phyloP scores from a whole-genome alignment of 2,113 vertebrate genomes.

The Coregonus clupeaformis region DNA sequence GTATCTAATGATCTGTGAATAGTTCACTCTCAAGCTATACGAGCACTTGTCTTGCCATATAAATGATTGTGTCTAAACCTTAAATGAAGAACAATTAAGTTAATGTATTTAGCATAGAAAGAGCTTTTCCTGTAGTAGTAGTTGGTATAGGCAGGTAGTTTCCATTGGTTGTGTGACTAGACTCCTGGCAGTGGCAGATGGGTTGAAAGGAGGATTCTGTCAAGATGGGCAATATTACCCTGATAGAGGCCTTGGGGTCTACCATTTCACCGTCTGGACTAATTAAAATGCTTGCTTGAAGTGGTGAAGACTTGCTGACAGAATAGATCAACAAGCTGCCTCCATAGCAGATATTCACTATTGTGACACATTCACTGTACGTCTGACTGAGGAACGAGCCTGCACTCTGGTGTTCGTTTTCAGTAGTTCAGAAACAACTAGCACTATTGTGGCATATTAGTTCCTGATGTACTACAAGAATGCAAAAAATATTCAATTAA shows the following conservation, averaged over 20 bases:
- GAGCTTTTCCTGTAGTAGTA: too few species aligned
- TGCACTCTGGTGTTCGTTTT: constrained; percentile 56
- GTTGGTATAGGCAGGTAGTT: background rate
- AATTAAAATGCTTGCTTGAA: constrained; percentile 62
- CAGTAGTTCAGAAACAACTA: background rate
- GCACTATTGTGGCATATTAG: background rate
- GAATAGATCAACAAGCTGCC: constrained; percentile 48
- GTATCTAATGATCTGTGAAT: too few species aligned
- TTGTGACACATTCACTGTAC: background rate
- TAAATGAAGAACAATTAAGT: too few species aligned
- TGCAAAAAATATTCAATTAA: background rate
- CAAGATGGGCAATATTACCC: constrained; percentile 67
- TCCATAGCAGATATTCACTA: too few species aligned
- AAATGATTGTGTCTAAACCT: too few species aligned
- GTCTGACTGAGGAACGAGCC: constrained; percentile 20
- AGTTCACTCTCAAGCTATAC: too few species aligned
- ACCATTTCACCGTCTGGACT: constrained; percentile 42
- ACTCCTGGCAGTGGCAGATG: constrained; percentile 45
- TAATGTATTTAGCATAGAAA: too few species aligned
- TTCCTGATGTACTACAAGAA: background rate
- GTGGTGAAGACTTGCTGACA: constrained; percentile 64
- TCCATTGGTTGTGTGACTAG: constrained; percentile 3
- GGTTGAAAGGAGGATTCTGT: constrained; percentile 68
- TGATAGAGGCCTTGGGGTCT: constrained; percentile 56
- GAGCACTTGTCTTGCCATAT: too few species aligned